Evolutionary conservation across 2,797 vertebrate species (phyloP).

Genomic region (Cynopterus sphinx): DNA sequence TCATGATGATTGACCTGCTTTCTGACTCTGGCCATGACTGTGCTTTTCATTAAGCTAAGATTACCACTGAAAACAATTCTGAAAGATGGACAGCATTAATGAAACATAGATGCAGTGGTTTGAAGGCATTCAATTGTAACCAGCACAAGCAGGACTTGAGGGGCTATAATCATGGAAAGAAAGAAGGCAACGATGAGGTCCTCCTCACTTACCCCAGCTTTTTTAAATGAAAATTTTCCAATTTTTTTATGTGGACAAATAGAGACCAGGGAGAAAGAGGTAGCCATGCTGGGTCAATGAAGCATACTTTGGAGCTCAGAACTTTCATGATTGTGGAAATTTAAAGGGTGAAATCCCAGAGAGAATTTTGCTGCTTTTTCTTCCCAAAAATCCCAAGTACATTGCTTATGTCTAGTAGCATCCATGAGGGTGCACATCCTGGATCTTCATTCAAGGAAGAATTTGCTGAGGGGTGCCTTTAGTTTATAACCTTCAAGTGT

Average conservation of each 20-base stretch:
- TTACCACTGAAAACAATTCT: not conserved
- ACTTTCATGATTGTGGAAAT: not conserved
- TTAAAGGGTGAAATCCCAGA: not conserved
- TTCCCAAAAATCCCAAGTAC: not conserved
- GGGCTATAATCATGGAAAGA: not conserved
- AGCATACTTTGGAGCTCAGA: not conserved
- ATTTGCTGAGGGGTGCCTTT: not conserved
- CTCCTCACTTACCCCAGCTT: not conserved
- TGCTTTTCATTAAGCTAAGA: not conserved
- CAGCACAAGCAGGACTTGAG: not conserved
- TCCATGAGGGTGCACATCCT: not conserved
- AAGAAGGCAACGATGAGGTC: not conserved
- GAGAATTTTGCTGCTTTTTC: not conserved
- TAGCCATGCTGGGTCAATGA: not conserved
- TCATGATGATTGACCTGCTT: not conserved
- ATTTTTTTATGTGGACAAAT: not conserved
- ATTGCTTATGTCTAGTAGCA: not conserved
- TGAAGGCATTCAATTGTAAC: not conserved
- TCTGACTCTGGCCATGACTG: not conserved
- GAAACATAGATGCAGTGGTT: not conserved
- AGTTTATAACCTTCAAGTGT: not conserved
- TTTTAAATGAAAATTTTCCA: not conserved
- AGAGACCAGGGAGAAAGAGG: not conserved
- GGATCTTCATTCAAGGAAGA: not conserved
- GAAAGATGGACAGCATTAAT: not conserved